phyloP scores from a whole-genome alignment of 2,797 vertebrate species.

The Sebastolobus alascanus region DNA sequence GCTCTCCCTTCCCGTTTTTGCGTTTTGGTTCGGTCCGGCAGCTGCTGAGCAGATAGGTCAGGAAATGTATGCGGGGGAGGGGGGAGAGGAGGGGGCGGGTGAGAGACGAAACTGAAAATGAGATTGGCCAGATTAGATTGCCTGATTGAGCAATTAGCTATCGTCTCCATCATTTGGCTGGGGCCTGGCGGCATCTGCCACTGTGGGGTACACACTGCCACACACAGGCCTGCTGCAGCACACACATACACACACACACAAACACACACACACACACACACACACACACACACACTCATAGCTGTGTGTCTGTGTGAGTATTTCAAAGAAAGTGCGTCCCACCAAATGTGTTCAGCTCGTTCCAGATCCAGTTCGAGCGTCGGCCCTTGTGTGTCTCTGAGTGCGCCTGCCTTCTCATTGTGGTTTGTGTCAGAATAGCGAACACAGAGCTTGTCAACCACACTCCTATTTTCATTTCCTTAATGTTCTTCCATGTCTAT shows the following conservation, averaged over 20 bases:
- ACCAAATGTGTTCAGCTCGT: slow-evolving; percentile 34
- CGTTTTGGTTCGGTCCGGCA: slow-evolving; percentile 57
- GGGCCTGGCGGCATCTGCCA: slow-evolving; percentile 75
- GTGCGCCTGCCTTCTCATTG: slow-evolving; percentile 30
- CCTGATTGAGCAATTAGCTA: slow-evolving; percentile 82
- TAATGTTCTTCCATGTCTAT: slow-evolving; percentile 47
- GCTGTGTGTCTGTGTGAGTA: slow-evolving; percentile 17
- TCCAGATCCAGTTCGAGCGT: slow-evolving; percentile 22
- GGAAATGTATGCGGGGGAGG: slow-evolving; percentile 55
- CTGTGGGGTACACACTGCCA: slow-evolving; percentile 55
- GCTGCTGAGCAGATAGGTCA: slow-evolving; percentile 71
- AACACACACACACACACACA: slow-evolving; percentile 8
- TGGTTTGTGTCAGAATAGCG: slow-evolving; percentile 56
- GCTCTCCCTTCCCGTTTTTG: slow-evolving; percentile 7
- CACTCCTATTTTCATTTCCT: slow-evolving; percentile 63
- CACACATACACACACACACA: slow-evolving; percentile 17
- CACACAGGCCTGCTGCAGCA: slow-evolving; percentile 25
- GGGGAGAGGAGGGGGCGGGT: not conserved
- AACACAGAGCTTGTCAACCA: slow-evolving; percentile 60
- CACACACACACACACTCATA: not conserved
- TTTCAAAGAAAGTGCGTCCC: slow-evolving; percentile 22
- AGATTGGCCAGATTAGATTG: slow-evolving; percentile 82
- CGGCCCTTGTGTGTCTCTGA: slow-evolving; percentile 9
- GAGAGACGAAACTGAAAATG: slow-evolving; percentile 69
- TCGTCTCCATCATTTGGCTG: slow-evolving; percentile 76